A percentile compares a stretch with the other conserved stretches of the same genome.
phyloP scores from a whole-genome alignment of 2,113 vertebrate species.

The Rattus rattus region DNA sequence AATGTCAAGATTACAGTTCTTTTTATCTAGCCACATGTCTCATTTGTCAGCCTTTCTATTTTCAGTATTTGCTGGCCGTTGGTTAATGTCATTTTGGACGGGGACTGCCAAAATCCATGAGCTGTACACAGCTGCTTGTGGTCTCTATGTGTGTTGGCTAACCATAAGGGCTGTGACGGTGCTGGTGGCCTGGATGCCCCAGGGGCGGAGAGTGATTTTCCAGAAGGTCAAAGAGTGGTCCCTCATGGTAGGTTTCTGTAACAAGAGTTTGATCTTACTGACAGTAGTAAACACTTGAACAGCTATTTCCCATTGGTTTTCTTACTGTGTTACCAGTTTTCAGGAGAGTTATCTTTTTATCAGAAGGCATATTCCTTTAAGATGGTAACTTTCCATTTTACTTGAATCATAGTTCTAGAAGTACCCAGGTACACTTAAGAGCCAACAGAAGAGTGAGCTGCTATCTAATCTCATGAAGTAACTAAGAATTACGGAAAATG shows the following conservation, averaged over 20 bases:
- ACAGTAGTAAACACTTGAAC: not conserved
- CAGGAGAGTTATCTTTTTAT: not conserved
- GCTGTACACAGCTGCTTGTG: constrained; percentile 98
- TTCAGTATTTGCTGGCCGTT: constrained; percentile 97
- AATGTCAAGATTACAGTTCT: constrained; percentile 19
- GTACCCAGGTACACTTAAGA: not conserved
- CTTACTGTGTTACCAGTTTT: not conserved
- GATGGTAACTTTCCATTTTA: not conserved
- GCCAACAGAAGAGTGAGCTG: constrained; percentile 5
- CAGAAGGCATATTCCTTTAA: not conserved
- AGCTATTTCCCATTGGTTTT: constrained; percentile 2
- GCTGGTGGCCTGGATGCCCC: constrained; percentile 98
- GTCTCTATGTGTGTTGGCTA: constrained; percentile 98
- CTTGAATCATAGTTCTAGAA: not conserved
- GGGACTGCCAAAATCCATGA: constrained; percentile 98
- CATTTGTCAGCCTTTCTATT: constrained; percentile 80
- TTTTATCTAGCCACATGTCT: constrained; percentile 21
- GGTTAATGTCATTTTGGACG: constrained; percentile 99
- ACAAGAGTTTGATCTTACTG: not conserved
- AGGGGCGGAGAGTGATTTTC: constrained; percentile 96
- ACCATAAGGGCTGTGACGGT: constrained; percentile 96
- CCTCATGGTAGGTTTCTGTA: constrained; percentile 91
- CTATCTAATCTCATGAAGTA: not conserved
- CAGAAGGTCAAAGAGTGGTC: constrained; percentile 99
- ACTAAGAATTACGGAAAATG: not conserved